Evolutionary conservation across 2,888 invertebrate species (phyloP).

Genomic region (Micoletzkya japonica): DNA sequence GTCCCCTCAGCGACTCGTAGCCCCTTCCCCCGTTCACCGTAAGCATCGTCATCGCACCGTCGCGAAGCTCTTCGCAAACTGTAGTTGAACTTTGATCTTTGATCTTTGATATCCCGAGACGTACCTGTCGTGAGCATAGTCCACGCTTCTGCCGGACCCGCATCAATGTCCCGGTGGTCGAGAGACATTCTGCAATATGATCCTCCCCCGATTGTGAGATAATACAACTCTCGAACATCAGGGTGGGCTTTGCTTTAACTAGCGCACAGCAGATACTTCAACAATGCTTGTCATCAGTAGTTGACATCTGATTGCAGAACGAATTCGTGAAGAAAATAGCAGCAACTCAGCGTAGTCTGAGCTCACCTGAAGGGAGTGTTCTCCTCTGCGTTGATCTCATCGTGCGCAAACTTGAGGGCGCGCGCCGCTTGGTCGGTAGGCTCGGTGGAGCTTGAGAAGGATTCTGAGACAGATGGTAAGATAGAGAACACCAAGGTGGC

Average conservation of each 20-base stretch:
- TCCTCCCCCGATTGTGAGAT: not conserved
- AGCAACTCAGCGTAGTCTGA: too few species aligned
- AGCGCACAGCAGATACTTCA: too few species aligned
- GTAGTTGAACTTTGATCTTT: constrained; percentile 33
- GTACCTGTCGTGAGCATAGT: constrained; percentile 41
- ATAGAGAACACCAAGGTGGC: not conserved
- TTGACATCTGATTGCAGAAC: too few species aligned
- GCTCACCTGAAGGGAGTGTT: constrained; percentile 45
- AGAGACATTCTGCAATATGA: constrained; percentile 39
- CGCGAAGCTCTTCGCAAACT: constrained; percentile 59
- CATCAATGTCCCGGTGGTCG: constrained; percentile 43
- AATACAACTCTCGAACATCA: too few species aligned
- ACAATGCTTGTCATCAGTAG: too few species aligned
- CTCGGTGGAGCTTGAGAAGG: constrained; percentile 56
- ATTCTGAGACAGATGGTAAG: constrained; percentile 38
- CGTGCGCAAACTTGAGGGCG: constrained; percentile 44
- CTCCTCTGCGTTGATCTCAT: constrained; percentile 44
- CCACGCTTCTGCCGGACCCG: constrained; percentile 44
- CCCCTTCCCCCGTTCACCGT: constrained; percentile 50
- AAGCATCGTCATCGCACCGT: constrained; percentile 60
- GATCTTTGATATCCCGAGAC: not conserved
- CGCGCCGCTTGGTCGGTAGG: constrained; percentile 34
- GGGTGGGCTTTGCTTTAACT: too few species aligned
- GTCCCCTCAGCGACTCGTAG: constrained; percentile 41
- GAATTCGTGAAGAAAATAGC: too few species aligned